A percentile compares a stretch with the other conserved stretches of the same genome.
These are phyloP conservation scores for Clinocottus analis DNA, from an alignment of 2,113 vertebrate species.

Conservation along the genomic window DNA sequence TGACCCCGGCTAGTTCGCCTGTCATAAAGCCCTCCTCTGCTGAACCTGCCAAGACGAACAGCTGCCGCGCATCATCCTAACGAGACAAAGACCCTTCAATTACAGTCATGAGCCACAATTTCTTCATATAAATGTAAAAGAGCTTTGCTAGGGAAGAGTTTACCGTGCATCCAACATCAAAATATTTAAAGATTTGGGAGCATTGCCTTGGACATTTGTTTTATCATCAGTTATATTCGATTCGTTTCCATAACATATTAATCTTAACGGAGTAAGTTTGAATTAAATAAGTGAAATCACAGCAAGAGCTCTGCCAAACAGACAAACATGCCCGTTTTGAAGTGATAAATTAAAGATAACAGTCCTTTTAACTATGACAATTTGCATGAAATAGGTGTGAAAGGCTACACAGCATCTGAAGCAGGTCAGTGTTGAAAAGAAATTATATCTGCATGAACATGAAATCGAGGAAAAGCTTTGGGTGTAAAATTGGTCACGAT, in stretches of 20 bases:
- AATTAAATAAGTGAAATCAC: background rate
- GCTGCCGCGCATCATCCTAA: conserved; percentile 96
- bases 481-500: conserved; percentile 44
- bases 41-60: conserved; percentile 93
- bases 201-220: background rate
- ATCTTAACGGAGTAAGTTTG: background rate
- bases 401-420: background rate
- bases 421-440: background rate
- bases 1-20: conserved; percentile 92
- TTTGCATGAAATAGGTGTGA: conserved; percentile 6
- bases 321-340: background rate
- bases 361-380: background rate
- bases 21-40: conserved; percentile 98
- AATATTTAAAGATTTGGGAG: background rate
- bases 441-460: conserved; percentile 1
- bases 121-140: background rate
- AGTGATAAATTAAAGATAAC: background rate
- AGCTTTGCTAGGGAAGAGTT: background rate
- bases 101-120: background rate
- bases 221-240: background rate
- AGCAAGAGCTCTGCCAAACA: background rate
- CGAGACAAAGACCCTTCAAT: conserved; percentile 17
- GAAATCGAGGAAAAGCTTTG: conserved; percentile 27
- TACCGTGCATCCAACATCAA: background rate
- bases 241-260: background rate